Evolutionary conservation across 2,113 vertebrate genomes (phyloP), one percentile per base, ranked within the genome.

Genomic region (Bujurquina vittata): DNA sequence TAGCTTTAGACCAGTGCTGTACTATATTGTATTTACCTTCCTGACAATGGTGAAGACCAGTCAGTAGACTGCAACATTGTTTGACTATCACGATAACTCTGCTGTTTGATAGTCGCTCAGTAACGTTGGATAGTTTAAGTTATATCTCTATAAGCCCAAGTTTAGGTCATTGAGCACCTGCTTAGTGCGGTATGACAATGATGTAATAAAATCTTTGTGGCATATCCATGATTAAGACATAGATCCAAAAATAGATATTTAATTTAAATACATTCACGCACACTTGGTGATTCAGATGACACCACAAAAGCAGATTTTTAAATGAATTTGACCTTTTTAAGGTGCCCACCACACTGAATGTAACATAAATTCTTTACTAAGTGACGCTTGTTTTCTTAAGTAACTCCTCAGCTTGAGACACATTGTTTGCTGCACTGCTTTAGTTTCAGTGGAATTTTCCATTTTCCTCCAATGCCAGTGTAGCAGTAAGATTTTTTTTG

Each of bases 331-430:
- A 87, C 77, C 83, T 94, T 89, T 88, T 74, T 83, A 88, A 87
- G 46, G 54, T 14, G 11, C 90, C 89, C 92, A 90, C 89, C 87
- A 90, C 86, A 43, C 46, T 91, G 93, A 94, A 94, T 94, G 92
- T 95, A 91, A 79, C 22, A 58, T 60, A 81, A 52, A 49, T 75
- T 87, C 37, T 83, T 82, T 58, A 81, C 26, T 76, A 67, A 81
- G 54, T 77, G 62, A 90, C 55, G 40, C 31, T 14, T 75, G 52
- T 73, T 86, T 72, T 73, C 72, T 63, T 17, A 23, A 80, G 46
- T 58, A 54, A 69, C 74, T 81, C 22, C n/a, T 78, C 23, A 33
- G 46, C 72, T 29, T 57, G 54, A 12, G 58, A 61, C 40, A 22
- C 82, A 77, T 75, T 5, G 55, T 62, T 75, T 33, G 6, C 55